Evolutionary conservation across 2,888 invertebrate genomes (phyloP).

Genomic region (Coecobrya sp.): DNA sequence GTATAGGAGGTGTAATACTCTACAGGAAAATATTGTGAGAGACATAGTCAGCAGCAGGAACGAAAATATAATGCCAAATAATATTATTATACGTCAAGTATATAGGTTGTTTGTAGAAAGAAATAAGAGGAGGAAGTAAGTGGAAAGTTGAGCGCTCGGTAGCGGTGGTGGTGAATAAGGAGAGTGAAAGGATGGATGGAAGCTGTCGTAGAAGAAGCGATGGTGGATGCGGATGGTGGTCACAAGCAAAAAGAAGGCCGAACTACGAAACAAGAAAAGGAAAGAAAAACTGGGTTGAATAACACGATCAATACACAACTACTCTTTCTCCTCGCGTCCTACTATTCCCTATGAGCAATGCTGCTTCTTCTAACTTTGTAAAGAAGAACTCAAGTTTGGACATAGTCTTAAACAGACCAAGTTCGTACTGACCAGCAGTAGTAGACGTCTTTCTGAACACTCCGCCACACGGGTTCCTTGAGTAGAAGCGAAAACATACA

Average conservation of each 20-base stretch:
- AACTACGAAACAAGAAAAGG: conserved; percentile 42
- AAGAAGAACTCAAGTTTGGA: background rate
- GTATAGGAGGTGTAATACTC: background rate
- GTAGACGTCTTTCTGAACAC: background rate
- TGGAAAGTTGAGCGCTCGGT: conserved; percentile 34
- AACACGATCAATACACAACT: conserved; percentile 78
- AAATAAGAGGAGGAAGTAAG: conserved; percentile 19
- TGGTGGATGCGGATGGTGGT: conserved; percentile 54
- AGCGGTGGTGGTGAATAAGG: background rate
- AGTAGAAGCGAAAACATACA: conserved; percentile 17
- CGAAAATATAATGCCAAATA: background rate
- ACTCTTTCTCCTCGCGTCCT: conserved; percentile 44
- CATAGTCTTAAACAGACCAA: background rate
- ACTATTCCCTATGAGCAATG: conserved; percentile 46
- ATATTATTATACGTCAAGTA: background rate
- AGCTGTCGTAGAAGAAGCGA: conserved; percentile 40
- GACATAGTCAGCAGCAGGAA: background rate
- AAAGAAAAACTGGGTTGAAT: conserved; percentile 79
- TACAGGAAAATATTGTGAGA: background rate
- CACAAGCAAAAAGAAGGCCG: conserved; percentile 24
- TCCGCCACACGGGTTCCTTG: conserved; percentile 34
- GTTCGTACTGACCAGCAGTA: background rate
- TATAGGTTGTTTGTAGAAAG: background rate
- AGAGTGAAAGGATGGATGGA: conserved; percentile 36
- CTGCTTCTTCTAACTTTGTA: background rate